Conservation (phyloP, 2,113 vertebrate genomes). For the Lepus americanus region DNA sequence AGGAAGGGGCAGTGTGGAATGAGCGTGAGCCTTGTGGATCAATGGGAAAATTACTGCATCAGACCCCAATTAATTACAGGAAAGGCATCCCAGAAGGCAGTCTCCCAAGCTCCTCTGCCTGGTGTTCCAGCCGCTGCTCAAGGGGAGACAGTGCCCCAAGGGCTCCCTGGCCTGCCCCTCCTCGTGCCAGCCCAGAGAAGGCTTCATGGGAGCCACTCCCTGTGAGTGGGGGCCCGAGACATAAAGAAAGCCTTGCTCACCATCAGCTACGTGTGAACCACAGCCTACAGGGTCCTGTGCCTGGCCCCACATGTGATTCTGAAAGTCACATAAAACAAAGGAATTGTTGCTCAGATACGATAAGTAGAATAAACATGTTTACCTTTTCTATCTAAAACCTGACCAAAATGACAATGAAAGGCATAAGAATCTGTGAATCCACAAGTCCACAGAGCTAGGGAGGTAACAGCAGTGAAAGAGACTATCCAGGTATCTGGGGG, state of each 20-base stretch:
- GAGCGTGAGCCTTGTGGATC: neutral
- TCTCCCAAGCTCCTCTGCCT: neutral
- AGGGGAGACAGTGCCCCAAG: neutral
- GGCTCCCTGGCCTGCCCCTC: neutral
- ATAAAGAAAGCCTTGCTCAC: neutral
- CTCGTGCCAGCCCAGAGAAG: neutral
- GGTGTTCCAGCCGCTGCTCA: constrained; percentile 19
- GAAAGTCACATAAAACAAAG: constrained; percentile 11
- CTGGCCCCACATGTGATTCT: neutral
- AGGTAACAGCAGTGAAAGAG: neutral
- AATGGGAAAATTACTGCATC: neutral
- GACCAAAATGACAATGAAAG: neutral
- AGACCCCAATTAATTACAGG: constrained; percentile 38
- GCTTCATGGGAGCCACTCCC: neutral
- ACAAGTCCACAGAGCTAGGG: neutral
- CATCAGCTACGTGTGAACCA: neutral
- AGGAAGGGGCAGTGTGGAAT: neutral
- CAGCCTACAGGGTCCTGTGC: neutral
- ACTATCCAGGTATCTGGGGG: neutral
- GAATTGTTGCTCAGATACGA: constrained; percentile 5
- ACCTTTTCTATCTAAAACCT: neutral
- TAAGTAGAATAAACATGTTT: neutral
- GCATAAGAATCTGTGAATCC: constrained; percentile 10
- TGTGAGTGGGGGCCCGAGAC: neutral
- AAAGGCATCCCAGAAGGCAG: constrained; percentile 17